Base-by-base conservation (phyloP, 2,888 invertebrate genomes). In the Dasysyrphus tricinctus region DNA sequence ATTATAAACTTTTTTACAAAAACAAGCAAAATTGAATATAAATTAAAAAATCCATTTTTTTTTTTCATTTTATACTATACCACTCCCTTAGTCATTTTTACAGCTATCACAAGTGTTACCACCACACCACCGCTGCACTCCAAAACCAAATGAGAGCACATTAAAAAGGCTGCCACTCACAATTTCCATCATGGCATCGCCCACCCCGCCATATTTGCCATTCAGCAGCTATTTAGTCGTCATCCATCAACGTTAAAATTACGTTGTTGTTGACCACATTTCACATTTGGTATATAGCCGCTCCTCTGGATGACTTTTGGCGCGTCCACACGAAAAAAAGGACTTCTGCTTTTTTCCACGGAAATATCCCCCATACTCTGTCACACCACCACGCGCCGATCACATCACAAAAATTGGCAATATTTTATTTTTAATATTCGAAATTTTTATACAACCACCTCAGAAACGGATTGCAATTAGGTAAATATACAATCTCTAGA, bases 351-450 rank as follows among this genome's bases (percentile, higher is more conserved):
- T 24, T 14, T 32, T 32, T 5, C 32, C 7, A 7, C 5, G 32
- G 32, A 1, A 1, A 24, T 32, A 32, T 32, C 49, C 12, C 11
- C 11, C 32, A 1, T 3, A 3, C 5, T 2, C 14, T n/a, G n/a
- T n/a, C n/a, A n/a, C n/a, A n/a, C n/a, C n/a, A n/a, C n/a, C n/a
- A n/a, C n/a, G n/a, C 56, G 2, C 16, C 54, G 2, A 12, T 42
- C 49, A 56, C 44, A n/a, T n/a, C 80, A 34, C 63, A 69, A 57
- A 74, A 70, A 61, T 81, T 85, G 85, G 14, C 74, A 77, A 85
- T 85, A 81, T 85, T 85, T 81, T 81, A 78, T 81, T 81, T 84
- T 85, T 81, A 81, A 81, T 81, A 74, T 69, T 56, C 16, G n/a
- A 42, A 56, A 70, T 77, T 81, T 81, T 85, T 65, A 19, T 61